Evolutionary conservation across 2,888 invertebrate species (phyloP), one percentile per base, ranked within the genome.

Genomic region (Gibbula magus): DNA sequence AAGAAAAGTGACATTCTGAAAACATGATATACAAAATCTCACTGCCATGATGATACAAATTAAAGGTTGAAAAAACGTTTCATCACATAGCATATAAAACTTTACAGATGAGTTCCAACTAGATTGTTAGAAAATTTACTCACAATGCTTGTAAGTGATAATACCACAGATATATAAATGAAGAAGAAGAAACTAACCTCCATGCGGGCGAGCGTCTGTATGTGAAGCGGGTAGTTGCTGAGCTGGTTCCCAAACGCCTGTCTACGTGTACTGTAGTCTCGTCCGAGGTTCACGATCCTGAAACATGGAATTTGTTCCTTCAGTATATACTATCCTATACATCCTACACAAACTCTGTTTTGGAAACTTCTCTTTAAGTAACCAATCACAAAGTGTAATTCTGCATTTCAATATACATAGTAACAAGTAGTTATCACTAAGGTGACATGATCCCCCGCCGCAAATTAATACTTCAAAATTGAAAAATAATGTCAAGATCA

Each of bases 251-350:
- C 94, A 89, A 94, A 94, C 4, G 94, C 94, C 39, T 84, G 83
- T 54, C 94, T 88, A 51, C 93, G 89, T 13, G 91, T 91, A 78
- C 93, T 92, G 87, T 94, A 94, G 86, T 94, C 94, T 75, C 94
- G 88, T 0, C 94, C 93, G 74, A 94, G 86, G 75, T 92, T 93
- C 8, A 94, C 82, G 51, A 94, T 92, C 86, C 94, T 94, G 87
- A 20, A 89, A 85, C 61, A 25, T n/a, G 61, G 16, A 67, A 53
- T 25, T 16, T 3, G 70, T 8, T 13, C 13, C 22, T 8, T 32
- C 35, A 2, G 0, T 20, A 0, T 16, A 8, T n/a, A 20, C 32
- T 73, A 22, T 52, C 13, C 52, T 52, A 18, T 10, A 56, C 56
- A 56, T 7, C 1, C 20, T 56, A 18, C 56, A 56, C 8, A 25